Evolutionary conservation across 2,888 invertebrate species (phyloP), one percentile per base, ranked within the genome.

Genomic region (Litoditis marina): DNA sequence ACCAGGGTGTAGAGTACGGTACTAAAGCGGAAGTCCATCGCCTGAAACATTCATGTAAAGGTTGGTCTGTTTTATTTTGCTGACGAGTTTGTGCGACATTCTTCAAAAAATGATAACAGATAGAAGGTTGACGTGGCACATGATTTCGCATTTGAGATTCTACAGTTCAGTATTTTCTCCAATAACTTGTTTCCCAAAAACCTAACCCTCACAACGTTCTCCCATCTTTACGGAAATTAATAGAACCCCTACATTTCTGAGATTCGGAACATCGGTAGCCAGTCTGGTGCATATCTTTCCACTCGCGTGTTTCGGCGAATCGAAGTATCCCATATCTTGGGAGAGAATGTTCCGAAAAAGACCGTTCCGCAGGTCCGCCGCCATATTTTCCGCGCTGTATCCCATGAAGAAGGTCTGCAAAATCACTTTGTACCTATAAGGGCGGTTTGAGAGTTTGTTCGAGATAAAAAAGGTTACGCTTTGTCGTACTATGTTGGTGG

Each of bases 311-410:
- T 74, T 72, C 25, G 83, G 81, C 11, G 83, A 72, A 74, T 86
- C 86, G 67, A 85, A 85, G 83, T 85, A 86, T n/a, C 80, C 83
- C 27, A 85, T 80, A 36, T 84, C 79, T 69, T 85, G 85, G 1
- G 83, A 76, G 31, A 86, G 65, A 54, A 86, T 82, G 63, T 84
- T 85, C 16, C 73, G 67, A 71, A 85, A 85, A 2, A 85, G 82
- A 19, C 59, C 63, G 55, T 71, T 54, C 55, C 87, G 78, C 7
- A 85, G 71, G 44, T 84, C 75, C 71, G 78, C 78, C 0, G 84
- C 84, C 58, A 85, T 59, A 5, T 77, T 76, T 63, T 84, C 84
- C 5, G 84, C 83, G 25, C 83, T 79, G 16, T 79, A 55, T 5
- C 84, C 84, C 70, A 84, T 84, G 46, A 77, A 76, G 49, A 78